phyloP scores from a whole-genome alignment of 2,113 vertebrate species.

The Toxotes chatareus region DNA sequence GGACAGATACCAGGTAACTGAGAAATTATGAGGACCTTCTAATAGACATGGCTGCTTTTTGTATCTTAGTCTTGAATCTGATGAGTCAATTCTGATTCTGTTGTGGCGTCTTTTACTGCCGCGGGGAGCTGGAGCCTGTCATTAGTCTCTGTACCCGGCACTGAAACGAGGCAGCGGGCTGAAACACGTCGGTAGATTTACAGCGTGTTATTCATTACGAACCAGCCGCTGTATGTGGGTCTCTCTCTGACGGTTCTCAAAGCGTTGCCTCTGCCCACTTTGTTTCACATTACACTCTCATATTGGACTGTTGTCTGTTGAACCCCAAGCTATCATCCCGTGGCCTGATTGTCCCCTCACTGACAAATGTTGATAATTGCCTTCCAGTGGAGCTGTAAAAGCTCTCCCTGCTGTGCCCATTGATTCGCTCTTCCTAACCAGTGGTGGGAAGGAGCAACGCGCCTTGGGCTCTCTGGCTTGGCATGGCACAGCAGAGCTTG shows the following conservation, averaged over 20 bases:
- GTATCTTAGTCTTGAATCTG: background rate
- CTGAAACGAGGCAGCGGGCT: constrained; percentile 20
- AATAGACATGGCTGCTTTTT: background rate
- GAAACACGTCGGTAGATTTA: constrained; percentile 15
- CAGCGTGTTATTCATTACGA: constrained; percentile 34
- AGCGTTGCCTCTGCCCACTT: constrained; percentile 5
- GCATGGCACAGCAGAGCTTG: constrained; percentile 20
- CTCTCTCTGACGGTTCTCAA: constrained; percentile 4
- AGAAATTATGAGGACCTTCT: background rate
- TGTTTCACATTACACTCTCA: constrained; percentile 30
- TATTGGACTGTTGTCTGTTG: constrained; percentile 30
- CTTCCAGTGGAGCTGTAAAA: constrained; percentile 54
- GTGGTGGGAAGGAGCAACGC: constrained; percentile 13
- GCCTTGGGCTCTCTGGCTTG: constrained; percentile 36
- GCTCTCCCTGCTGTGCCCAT: constrained; percentile 28
- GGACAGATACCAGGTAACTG: background rate
- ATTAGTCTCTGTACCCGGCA: constrained; percentile 19
- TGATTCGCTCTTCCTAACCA: constrained; percentile 44
- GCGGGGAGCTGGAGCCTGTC: constrained; percentile 21
- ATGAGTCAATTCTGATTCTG: constrained; percentile 11
- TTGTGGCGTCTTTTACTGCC: background rate
- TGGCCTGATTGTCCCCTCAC: constrained; percentile 37
- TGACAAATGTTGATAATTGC: constrained; percentile 59
- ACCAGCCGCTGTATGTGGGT: background rate
- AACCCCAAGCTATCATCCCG: constrained; percentile 30